Evolutionary conservation across 2,797 vertebrate genomes (phyloP).

Genomic region (Eulemur mongoz): DNA sequence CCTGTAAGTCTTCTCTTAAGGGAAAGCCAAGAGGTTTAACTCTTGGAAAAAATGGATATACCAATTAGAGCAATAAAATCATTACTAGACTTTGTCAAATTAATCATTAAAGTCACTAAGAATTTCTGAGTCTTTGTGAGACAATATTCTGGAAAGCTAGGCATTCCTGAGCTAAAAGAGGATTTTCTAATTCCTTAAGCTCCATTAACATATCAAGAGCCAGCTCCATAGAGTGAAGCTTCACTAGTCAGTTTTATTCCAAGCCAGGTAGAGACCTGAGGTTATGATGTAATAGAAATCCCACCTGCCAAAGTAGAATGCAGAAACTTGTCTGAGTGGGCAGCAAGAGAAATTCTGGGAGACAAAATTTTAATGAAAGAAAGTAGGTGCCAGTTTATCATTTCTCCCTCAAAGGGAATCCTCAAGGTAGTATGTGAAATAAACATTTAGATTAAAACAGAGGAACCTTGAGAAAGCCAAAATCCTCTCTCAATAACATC

Average conservation of each 20-base stretch:
- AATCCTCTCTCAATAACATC: neutral
- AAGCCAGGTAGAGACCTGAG: neutral
- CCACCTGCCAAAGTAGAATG: neutral
- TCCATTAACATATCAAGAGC: slow-evolving; percentile 56
- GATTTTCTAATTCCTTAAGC: slow-evolving; percentile 67
- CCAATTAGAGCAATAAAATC: slow-evolving; percentile 35
- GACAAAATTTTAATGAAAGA: neutral
- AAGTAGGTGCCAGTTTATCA: neutral
- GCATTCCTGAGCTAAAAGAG: slow-evolving; percentile 11
- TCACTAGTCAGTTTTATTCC: slow-evolving; percentile 31
- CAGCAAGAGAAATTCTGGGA: neutral
- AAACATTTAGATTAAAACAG: neutral
- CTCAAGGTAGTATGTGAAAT: neutral
- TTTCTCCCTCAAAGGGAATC: neutral
- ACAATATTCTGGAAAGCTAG: slow-evolving; percentile 45
- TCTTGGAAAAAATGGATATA: neutral
- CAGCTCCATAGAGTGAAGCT: neutral
- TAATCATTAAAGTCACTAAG: slow-evolving; percentile 48
- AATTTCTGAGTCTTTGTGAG: slow-evolving; percentile 43
- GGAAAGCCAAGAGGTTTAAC: slow-evolving; percentile 40
- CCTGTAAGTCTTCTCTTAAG: neutral
- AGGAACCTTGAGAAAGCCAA: neutral
- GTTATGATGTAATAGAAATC: neutral
- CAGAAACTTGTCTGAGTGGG: neutral
- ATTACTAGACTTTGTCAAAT: slow-evolving; percentile 51